Percentiles rank a stretch among this genome's conserved stretches.
These are phyloP conservation scores for Aselliscus stoliczkanus DNA, from an alignment of 2,797 vertebrate genomes.

Conservation along the genomic window DNA sequence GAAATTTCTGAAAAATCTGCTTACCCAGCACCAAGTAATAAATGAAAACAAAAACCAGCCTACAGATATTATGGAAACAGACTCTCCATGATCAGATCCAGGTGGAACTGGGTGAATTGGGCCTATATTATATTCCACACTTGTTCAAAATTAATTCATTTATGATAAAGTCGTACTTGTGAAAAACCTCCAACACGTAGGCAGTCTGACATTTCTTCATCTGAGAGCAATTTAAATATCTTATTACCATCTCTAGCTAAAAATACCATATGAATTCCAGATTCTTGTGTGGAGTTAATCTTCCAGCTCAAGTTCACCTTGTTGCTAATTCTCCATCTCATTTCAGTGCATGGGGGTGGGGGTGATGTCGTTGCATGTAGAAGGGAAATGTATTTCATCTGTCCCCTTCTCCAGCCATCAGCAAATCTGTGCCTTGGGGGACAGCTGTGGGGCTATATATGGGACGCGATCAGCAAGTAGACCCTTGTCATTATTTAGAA, in stretches of 20 bases:
- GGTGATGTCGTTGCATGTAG: background rate
- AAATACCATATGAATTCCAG: slow-evolving; percentile 51
- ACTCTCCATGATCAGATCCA: background rate
- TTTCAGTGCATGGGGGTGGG: background rate
- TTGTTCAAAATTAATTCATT: slow-evolving; percentile 33
- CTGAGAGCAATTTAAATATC: slow-evolving; percentile 54
- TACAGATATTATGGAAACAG: background rate
- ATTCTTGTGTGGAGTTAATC: slow-evolving; percentile 36
- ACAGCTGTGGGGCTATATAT: background rate
- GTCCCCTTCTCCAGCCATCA: background rate
- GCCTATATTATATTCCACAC: background rate
- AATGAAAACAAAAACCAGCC: slow-evolving; percentile 3
- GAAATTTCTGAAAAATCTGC: background rate
- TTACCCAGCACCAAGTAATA: background rate
- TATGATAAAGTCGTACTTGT: slow-evolving; percentile 7
- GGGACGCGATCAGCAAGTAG: background rate
- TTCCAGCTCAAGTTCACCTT: slow-evolving; percentile 56
- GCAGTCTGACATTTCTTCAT: slow-evolving; percentile 48
- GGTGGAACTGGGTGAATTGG: background rate
- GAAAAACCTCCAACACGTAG: background rate
- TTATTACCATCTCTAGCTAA: slow-evolving; percentile 53
- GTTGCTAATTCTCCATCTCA: slow-evolving; percentile 25
- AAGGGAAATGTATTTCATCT: background rate
- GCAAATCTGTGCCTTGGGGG: background rate
- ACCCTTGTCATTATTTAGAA: background rate